Evolutionary conservation across 1,140 invertebrate species (phyloP).

Genomic region (Trachymyrmex cornetzi): DNA sequence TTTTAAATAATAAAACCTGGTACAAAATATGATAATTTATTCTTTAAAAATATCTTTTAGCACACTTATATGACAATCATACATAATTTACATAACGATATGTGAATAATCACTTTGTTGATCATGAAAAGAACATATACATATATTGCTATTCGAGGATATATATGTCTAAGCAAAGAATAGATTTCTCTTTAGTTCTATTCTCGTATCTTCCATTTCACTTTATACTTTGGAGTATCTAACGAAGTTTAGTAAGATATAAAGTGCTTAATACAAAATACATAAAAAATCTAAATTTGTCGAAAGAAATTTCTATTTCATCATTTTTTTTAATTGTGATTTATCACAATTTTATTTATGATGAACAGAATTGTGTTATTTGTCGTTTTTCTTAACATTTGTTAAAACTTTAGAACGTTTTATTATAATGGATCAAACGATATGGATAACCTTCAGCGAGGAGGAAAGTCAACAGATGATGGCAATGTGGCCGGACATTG

Average conservation of each 20-base stretch:
- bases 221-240: background rate
- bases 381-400: background rate
- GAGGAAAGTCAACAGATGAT: slow-evolving; percentile 95
- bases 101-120: no score
- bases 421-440: slow-evolving; percentile 86
- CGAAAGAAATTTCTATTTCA: background rate
- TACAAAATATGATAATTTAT: no score
- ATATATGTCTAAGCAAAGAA: background rate
- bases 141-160: background rate
- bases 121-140: background rate
- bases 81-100: no score
- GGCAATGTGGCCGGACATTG: slow-evolving; percentile 94
- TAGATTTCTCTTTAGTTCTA: background rate
- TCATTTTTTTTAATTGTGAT: background rate
- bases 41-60: background rate
- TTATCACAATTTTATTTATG: background rate
- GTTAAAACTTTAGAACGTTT: slow-evolving; percentile 40
- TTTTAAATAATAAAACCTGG: no score
- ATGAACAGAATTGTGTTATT: background rate
- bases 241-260: background rate
- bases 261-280: background rate
- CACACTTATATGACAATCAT: background rate
- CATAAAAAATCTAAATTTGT: background rate
- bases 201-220: background rate
- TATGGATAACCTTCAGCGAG: slow-evolving; percentile 88